Evolutionary conservation across 2,113 vertebrate genomes (phyloP), one percentile per base, ranked within the genome.

Genomic region (Tachuris rubrigastra): DNA sequence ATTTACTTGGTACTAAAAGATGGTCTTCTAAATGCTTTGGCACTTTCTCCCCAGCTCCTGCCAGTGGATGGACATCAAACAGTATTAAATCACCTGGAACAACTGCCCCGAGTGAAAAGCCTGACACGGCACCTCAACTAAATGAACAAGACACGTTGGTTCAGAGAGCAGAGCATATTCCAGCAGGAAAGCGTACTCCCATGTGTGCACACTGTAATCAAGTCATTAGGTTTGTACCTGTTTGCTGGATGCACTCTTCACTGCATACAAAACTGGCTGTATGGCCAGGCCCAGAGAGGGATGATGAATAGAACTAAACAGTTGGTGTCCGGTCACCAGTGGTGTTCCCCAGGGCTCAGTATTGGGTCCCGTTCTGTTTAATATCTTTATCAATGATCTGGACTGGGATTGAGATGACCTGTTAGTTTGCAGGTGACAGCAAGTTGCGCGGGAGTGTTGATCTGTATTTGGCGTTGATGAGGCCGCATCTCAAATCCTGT

Each of bases 91-190:
- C 90, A 44, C 80, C 93, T 77, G 97, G 88, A 96, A 96, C 49
- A 78, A 60, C 89, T 93, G 93, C 85, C 67, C 92, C 22, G 0
- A 95, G 94, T 17, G 95, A 90, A 73, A 97, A 98, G 39, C 91
- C 96, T 10, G 77, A 17, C 1, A 83, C 97, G 53, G 96, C 98
- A 23, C 95, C 98, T 59, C 98, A 98, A 71, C 98, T 98, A 19
- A 97, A 98, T 31, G 98, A 99, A 42, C 98, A 99, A 69, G 98
- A 99, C 95, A 98, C 98, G 0, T 75, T 99, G 87, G 98, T 99
- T 75, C 99, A 99, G 92, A 98, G 98, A 96, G 99, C 99, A 9
- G 99, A 99, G 93, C 99, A 99, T 89, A 98, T 99, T 80, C 99
- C 99, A 3, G 99, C 99, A 0, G 99, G 99, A 49, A 99, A 98